A percentile compares a stretch with the other conserved stretches of the same genome.
phyloP scores from a whole-genome alignment of 1,140 invertebrate genomes.

The Sinonovacula constricta region DNA sequence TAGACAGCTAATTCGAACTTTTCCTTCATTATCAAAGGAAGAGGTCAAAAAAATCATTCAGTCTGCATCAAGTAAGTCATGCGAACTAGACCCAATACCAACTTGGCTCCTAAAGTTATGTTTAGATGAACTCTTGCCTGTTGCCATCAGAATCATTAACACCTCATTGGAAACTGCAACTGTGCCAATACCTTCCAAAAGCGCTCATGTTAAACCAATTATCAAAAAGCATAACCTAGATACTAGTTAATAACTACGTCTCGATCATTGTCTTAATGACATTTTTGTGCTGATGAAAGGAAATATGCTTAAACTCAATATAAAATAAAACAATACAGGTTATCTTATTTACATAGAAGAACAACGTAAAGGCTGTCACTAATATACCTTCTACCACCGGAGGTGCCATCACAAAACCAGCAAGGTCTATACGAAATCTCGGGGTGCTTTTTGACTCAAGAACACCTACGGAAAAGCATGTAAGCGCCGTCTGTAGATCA shows the following conservation, averaged over 20 bases:
- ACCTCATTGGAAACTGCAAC: slow-evolving; percentile 8
- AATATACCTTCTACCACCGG: too few relatives aligned
- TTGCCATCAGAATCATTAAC: slow-evolving; percentile 7
- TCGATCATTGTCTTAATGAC: slow-evolving; percentile 14
- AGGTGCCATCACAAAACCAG: too few relatives aligned
- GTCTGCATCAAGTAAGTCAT: slow-evolving; percentile 23
- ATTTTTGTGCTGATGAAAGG: slow-evolving; percentile 6
- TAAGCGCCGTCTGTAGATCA: too few relatives aligned
- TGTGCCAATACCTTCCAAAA: slow-evolving; percentile 43
- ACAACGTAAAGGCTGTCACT: too few relatives aligned
- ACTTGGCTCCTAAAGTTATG: slow-evolving; percentile 29
- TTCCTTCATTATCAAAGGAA: neutral
- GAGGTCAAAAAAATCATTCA: slow-evolving; percentile 37
- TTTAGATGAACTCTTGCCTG: slow-evolving; percentile 13
- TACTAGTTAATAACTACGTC: neutral
- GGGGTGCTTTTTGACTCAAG: too few relatives aligned
- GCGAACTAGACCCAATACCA: slow-evolving; percentile 50
- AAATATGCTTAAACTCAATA: slow-evolving; percentile 17
- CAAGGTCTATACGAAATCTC: too few relatives aligned
- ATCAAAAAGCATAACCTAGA: slow-evolving; percentile 56
- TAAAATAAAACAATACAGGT: too few relatives aligned
- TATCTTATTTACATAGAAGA: too few relatives aligned
- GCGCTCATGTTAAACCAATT: slow-evolving; percentile 49
- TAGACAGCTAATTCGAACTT: neutral
- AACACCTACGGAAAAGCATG: too few relatives aligned